phyloP scores from a whole-genome alignment of 2,888 invertebrate species.

The Ypsolopha sequella region DNA sequence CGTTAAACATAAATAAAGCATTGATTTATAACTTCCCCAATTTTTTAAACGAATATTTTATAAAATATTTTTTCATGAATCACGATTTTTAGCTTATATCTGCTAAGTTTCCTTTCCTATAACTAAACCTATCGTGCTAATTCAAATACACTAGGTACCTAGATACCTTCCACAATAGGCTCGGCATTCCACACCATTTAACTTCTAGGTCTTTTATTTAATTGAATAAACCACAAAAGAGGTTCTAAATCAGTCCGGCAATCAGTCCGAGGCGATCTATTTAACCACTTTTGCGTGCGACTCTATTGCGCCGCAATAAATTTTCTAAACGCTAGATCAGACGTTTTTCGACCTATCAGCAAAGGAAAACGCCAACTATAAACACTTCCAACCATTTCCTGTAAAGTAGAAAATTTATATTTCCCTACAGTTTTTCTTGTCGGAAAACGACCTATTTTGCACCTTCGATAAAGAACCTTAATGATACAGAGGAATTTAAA shows the following conservation, averaged over 20 bases:
- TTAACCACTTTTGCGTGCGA: slow-evolving; percentile 23
- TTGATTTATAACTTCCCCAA: too few species aligned
- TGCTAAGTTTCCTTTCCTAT: too few species aligned
- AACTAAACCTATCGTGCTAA: too few species aligned
- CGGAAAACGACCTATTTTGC: not conserved
- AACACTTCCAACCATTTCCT: slow-evolving; percentile 52
- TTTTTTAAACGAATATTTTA: too few species aligned
- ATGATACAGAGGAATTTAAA: too few species aligned
- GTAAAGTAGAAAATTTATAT: slow-evolving; percentile 25
- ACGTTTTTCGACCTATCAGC: slow-evolving; percentile 23
- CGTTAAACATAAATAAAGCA: too few species aligned
- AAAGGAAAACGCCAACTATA: slow-evolving; percentile 30
- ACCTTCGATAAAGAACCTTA: too few species aligned
- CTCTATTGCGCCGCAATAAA: slow-evolving; percentile 19
- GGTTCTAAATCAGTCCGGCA: slow-evolving; percentile 5
- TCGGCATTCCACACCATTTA: not conserved
- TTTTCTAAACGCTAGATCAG: slow-evolving; percentile 15
- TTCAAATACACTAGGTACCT: too few species aligned
- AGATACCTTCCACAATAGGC: too few species aligned
- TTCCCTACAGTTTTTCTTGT: slow-evolving; percentile 2
- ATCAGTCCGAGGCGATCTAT: slow-evolving; percentile 19
- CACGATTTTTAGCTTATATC: too few species aligned
- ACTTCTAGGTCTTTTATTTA: slow-evolving; percentile 2
- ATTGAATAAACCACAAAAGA: slow-evolving; percentile 5
- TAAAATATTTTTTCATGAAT: too few species aligned